Evolutionary conservation across 2,797 vertebrate genomes (phyloP).

Genomic region (Gobionotothen gibberifrons): DNA sequence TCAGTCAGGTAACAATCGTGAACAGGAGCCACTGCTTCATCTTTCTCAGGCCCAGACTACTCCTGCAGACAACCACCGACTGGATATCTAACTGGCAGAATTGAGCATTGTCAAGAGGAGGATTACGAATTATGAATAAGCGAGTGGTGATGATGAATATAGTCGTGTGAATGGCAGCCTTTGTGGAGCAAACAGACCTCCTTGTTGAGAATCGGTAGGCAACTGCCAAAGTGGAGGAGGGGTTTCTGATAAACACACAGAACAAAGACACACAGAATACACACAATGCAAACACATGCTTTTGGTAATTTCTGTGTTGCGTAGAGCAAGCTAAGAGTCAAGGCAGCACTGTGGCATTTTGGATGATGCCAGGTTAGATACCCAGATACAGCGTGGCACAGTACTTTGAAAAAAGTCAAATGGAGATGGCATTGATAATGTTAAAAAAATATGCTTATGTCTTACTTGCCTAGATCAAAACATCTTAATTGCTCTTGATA

Average conservation of each 20-base stretch:
- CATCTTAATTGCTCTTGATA: not conserved
- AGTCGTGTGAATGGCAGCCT: slow-evolving; percentile 70
- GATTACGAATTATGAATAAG: slow-evolving; percentile 78
- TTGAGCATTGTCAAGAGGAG: slow-evolving; percentile 65
- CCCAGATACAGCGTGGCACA: not conserved
- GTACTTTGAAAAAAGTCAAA: not conserved
- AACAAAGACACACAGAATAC: slow-evolving; percentile 43
- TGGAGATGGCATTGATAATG: not conserved
- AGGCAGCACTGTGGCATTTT: not conserved
- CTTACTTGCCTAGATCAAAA: not conserved
- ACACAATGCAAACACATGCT: slow-evolving; percentile 23
- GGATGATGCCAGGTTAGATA: not conserved
- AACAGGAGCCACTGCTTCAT: slow-evolving; percentile 42
- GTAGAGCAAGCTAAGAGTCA: not conserved
- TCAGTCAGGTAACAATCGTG: slow-evolving; percentile 52
- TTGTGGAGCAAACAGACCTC: slow-evolving; percentile 70
- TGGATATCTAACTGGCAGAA: slow-evolving; percentile 71
- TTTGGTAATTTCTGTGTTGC: slow-evolving; percentile 7
- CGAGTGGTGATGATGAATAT: slow-evolving; percentile 70
- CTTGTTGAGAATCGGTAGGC: slow-evolving; percentile 60
- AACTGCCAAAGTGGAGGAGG: slow-evolving; percentile 50
- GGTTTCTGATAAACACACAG: slow-evolving; percentile 46
- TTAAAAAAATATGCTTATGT: not conserved
- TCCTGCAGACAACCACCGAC: slow-evolving; percentile 55
- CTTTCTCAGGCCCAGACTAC: slow-evolving; percentile 37